Base-by-base conservation (phyloP, 2,888 invertebrate species). In the Leptopilina syphax region DNA sequence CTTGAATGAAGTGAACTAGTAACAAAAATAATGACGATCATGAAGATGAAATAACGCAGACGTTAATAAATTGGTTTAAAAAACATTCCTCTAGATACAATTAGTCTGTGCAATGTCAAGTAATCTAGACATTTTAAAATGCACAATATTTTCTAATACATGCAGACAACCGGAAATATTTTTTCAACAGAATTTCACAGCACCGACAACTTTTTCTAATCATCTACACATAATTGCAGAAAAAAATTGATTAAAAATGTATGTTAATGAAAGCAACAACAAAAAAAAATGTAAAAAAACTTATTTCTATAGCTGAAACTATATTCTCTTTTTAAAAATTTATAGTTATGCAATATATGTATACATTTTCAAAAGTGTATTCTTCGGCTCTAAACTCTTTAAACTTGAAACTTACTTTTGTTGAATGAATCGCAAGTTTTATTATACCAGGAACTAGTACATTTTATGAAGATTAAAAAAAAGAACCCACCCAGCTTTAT, bases 381-480 rank as follows among this genome's bases (percentile, higher is more conserved):
- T 50, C 50, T 10, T 50, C 50, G 50, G 2, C 12, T 50, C 63
- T 18, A 63, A n/a, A 63, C 9, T 24, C 63, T 63, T 68, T 50
- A 24, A 18, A 27, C 50, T 68, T 44, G 47, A 68, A 68, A 68
- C 47, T 68, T 24, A 8, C 68, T 68, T 50, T 68, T 50, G 18
- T 68, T 68, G 24, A 68, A 68, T 24, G 50, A 47, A 24, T 44
- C 50, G 18, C 47, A 47, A 68, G 24, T 68, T 68, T 68, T 68
- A 68, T 27, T 50, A 34, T 34, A 50, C 12, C 24, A 6, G 24
- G 12, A 68, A 50, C 18, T 68, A 50, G 50, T 10, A 50, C n/a
- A 68, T 50, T 68, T 50, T 27, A 68, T 50, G 68, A 50, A 50
- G 50, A 68, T 6, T 50, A 50, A 68, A 68, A 50, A 68, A 47